Evolutionary conservation across 2,888 invertebrate genomes (phyloP).

Genomic region (Trachelus tabidus): DNA sequence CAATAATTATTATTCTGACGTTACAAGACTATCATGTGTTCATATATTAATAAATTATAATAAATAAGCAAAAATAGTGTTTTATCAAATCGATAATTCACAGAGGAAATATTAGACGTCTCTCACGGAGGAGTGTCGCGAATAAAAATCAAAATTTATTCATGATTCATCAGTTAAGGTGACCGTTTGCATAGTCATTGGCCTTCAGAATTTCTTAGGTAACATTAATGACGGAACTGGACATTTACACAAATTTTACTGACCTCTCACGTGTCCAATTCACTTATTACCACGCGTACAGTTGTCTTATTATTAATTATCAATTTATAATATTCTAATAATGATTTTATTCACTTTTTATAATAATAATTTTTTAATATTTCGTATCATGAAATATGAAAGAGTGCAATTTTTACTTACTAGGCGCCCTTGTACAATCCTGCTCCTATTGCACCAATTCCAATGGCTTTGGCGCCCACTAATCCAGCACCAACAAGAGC

Average conservation of each 20-base stretch:
- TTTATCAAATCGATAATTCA: neutral
- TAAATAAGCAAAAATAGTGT: neutral
- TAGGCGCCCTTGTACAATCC: conserved; percentile 31
- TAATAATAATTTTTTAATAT: neutral
- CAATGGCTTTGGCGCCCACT: conserved; percentile 28
- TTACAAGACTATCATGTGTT: neutral
- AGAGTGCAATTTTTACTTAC: neutral
- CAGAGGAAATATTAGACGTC: neutral
- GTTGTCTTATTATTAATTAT: too few species aligned
- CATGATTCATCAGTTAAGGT: neutral
- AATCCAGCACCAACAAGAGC: conserved; percentile 34
- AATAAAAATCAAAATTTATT: neutral
- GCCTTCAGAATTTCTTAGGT: neutral
- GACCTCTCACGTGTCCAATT: neutral
- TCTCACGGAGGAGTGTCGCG: neutral
- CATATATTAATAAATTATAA: neutral
- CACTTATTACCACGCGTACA: too few species aligned
- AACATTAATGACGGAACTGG: neutral
- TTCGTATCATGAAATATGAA: neutral
- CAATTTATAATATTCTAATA: neutral
- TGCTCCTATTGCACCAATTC: conserved; percentile 37
- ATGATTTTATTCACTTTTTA: neutral
- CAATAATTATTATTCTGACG: neutral
- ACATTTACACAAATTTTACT: neutral
- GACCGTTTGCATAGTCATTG: neutral